Evolutionary conservation across 2,797 vertebrate genomes (phyloP).

Genomic region (Sphenopsis melanotis): DNA sequence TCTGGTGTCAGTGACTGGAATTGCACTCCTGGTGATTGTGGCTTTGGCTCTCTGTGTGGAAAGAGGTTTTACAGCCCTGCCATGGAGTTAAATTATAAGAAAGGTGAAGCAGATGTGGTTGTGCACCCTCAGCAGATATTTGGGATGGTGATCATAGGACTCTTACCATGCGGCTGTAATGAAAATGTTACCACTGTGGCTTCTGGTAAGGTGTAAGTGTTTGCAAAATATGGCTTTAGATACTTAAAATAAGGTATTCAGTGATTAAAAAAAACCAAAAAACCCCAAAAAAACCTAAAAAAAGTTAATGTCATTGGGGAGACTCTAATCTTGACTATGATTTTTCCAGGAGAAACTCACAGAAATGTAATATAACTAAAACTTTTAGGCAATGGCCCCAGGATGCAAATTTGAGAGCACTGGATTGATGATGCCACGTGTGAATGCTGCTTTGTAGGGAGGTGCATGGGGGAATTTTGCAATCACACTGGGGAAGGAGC

Average conservation of each 20-base stretch:
- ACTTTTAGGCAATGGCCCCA: constrained; percentile 48
- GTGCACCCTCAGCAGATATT: neutral
- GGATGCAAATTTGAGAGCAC: constrained; percentile 64
- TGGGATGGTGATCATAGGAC: neutral
- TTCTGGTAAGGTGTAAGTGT: neutral
- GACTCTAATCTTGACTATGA: neutral
- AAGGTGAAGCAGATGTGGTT: neutral
- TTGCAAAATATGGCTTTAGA: neutral
- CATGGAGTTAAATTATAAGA: neutral
- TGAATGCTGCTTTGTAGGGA: constrained; percentile 73
- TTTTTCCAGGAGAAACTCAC: neutral
- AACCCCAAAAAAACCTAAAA: neutral
- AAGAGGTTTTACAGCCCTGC: neutral
- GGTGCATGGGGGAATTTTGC: constrained; percentile 73
- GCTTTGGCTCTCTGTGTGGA: neutral
- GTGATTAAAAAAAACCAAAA: neutral
- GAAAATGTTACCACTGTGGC: neutral
- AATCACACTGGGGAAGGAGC: constrained; percentile 73
- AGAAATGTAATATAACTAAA: neutral
- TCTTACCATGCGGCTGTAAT: neutral
- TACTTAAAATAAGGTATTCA: neutral
- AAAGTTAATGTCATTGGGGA: fast-evolving
- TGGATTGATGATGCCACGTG: constrained; percentile 67
- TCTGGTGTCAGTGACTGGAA: neutral
- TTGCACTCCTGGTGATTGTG: neutral